phyloP scores from a whole-genome alignment of 2,888 invertebrate genomes.

The Sinotaia quadrata region DNA sequence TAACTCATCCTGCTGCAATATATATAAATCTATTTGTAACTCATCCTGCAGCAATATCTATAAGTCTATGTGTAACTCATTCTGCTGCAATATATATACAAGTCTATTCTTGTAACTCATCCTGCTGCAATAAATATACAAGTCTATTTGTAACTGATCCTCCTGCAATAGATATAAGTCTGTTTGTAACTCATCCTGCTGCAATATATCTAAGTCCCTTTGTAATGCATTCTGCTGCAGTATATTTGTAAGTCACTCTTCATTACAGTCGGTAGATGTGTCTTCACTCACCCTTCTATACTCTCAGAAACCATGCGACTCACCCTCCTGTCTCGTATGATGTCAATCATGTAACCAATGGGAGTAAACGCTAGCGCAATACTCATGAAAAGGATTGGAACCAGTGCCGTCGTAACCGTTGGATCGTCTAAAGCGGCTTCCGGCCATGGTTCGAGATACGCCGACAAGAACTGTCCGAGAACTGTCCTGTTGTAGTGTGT shows the following conservation, averaged over 20 bases:
- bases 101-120: not conserved
- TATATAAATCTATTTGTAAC: no score
- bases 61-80: no score
- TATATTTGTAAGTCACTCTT: no score
- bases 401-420: not conserved
- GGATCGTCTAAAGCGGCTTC: not conserved
- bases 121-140: not conserved
- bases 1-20: no score
- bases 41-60: no score
- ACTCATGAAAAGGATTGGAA: slow-evolving; percentile 13
- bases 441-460: slow-evolving; percentile 18
- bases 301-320: not conserved
- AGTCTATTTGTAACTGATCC: not conserved
- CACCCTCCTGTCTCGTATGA: slow-evolving; percentile 14
- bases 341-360: not conserved
- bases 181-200: not conserved
- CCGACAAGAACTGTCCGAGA: slow-evolving; percentile 4
- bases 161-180: not conserved
- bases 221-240: no score
- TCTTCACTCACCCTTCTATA: no score
- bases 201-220: no score
- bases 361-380: slow-evolving; percentile 8
- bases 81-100: not conserved
- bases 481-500: not conserved
- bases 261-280: no score